phyloP scores from a whole-genome alignment of 2,797 vertebrate species.

The Sebastes alutus region DNA sequence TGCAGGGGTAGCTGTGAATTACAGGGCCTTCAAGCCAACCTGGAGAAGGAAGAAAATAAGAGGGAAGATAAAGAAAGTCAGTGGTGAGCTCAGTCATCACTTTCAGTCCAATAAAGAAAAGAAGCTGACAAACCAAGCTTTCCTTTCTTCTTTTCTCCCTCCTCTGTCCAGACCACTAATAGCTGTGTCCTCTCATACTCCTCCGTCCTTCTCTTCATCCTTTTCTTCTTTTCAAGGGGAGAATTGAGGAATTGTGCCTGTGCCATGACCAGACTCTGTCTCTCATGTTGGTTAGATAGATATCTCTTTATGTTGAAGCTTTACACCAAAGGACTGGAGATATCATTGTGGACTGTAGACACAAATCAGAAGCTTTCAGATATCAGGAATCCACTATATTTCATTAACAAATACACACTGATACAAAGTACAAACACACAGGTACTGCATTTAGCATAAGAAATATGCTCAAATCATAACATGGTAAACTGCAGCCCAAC shows the following conservation, averaged over 20 bases:
- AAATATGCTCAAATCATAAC: no score
- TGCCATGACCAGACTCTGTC: constrained; percentile 40
- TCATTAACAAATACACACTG: not conserved
- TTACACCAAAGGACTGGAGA: not conserved
- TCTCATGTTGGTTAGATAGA: constrained; percentile 47
- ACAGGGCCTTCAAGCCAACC: constrained; percentile 38
- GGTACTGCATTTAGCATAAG: no score
- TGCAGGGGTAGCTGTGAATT: constrained; percentile 52
- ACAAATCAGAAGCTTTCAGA: constrained; percentile 5
- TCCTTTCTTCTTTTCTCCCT: constrained; percentile 34
- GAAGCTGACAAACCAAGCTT: constrained; percentile 41
- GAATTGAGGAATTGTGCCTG: constrained; percentile 42
- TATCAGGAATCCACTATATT: constrained; percentile 11
- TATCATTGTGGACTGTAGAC: constrained; percentile 22
- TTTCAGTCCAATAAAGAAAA: constrained; percentile 51
- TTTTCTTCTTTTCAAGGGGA: constrained; percentile 45
- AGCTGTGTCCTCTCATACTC: constrained; percentile 45
- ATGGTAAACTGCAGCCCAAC: no score
- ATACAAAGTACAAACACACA: not conserved
- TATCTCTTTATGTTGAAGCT: constrained; percentile 25
- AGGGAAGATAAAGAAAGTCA: constrained; percentile 42
- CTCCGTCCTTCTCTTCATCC: constrained; percentile 15
- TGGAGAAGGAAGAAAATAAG: constrained; percentile 16
- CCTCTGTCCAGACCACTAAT: constrained; percentile 64
- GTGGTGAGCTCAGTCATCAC: constrained; percentile 43